These are phyloP conservation scores for Drosophila sturtevanti DNA, from an alignment of 1,140 invertebrate species.

Conservation along the genomic window DNA sequence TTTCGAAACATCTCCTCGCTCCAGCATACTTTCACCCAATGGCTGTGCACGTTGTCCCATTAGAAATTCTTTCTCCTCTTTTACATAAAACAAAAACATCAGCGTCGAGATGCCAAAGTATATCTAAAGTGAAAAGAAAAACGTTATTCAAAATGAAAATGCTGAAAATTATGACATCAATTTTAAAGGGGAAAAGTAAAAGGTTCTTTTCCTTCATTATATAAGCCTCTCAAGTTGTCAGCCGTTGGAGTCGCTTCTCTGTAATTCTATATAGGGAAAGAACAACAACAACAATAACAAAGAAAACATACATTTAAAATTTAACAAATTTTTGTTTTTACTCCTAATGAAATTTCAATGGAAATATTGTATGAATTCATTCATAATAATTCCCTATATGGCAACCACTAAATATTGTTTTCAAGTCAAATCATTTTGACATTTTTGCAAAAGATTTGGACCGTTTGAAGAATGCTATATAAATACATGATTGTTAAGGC, in stretches of 20 bases:
- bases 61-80: constrained; percentile 71
- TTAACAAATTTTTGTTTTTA: not conserved
- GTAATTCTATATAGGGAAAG: not conserved
- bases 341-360: not conserved
- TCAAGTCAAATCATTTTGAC: not conserved
- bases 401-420: not conserved
- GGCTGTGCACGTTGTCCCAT: constrained; percentile 53
- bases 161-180: constrained; percentile 9
- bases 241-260: not conserved
- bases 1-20: constrained; percentile 72
- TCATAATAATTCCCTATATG: not conserved
- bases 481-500: not conserved
- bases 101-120: constrained; percentile 75
- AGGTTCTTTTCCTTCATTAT: not conserved
- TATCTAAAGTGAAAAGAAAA: constrained; percentile 35
- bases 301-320: not conserved
- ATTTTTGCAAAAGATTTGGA: not conserved
- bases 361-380: not conserved
- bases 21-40: constrained; percentile 63
- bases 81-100: constrained; percentile 66
- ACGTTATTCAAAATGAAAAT: constrained; percentile 1
- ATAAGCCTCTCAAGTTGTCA: constrained; percentile 8
- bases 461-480: too few relatives aligned
- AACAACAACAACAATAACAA: not conserved
- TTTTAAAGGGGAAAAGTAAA: not conserved